Evolutionary conservation across 2,113 vertebrate genomes (phyloP), one percentile per base, ranked within the genome.

Genomic region (Xyrauchen texanus): DNA sequence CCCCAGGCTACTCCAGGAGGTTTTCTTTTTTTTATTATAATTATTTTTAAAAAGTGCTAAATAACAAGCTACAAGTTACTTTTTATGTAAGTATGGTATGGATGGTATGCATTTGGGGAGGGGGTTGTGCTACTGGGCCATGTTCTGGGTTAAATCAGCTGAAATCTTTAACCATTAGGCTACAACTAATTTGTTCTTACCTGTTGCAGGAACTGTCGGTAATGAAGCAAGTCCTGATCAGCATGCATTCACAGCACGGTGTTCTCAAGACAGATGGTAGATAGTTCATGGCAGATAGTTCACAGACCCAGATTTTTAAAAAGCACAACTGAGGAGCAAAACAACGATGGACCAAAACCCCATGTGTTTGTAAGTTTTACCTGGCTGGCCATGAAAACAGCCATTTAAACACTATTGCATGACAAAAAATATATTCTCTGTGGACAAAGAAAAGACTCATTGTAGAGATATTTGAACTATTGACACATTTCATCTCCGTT

Each of bases 161-260:
- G 21, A 34, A 34, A 10, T 46, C n/a, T 62, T 52, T 76, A 53
- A 65, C 61, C 45, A 15, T 42, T 4, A 4, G 16, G 61, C 47
- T 15, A 9, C 16, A 57, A 68, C 15, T 76, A 34, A 62, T 86
- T 84, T 85, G 62, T 89, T 70, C 61, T 88, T 89, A 86, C 71
- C 87, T 71, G 21, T 79, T 71, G 4, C 8, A 99, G 97, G 97
- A 99, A 89, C 86, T 99, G 75, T 95, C 96, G 4, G 90, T 93
- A 82, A 98, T 99, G 95, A 99, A 99, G 83, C 95, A 97, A 88
- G 89, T 95, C 84, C 90, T 99, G 84, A 87, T 94, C 89, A 91
- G 86, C 84, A 94, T 99, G 89, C 90, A 65, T 42, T 90, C 90
- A 79, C 91, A 89, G 87, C 87, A 21, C 85, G 88, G 70, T 76